Conservation (phyloP, 2,888 invertebrate genomes). For the Chrysolina americana region DNA sequence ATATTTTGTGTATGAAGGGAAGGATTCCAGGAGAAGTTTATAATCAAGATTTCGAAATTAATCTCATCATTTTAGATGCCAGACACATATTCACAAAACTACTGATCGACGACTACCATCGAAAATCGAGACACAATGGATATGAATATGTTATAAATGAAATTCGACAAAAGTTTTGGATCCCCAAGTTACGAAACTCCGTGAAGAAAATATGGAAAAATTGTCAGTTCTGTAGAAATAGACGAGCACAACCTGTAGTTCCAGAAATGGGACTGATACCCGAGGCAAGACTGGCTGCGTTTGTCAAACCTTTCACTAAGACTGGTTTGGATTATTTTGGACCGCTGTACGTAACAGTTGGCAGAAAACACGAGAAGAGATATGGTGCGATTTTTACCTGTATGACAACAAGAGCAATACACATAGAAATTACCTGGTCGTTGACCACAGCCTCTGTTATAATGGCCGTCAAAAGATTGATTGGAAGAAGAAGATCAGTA, state of each 20-base stretch:
- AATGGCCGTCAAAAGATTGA: conserved; percentile 17
- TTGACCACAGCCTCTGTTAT: conserved; percentile 29
- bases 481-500: conserved; percentile 23
- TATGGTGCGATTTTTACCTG: conserved; percentile 26
- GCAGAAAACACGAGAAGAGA: conserved; percentile 18
- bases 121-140: conserved; percentile 16
- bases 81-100: conserved; percentile 22
- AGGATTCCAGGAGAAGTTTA: conserved; percentile 3
- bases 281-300: conserved; percentile 4
- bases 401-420: conserved; percentile 21
- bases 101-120: conserved; percentile 16
- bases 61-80: conserved; percentile 10
- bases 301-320: conserved; percentile 11
- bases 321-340: conserved; percentile 10
- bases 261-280: conserved; percentile 25
- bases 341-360: conserved; percentile 1
- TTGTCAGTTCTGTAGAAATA: conserved; percentile 21
- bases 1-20: conserved; percentile 8
- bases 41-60: not conserved
- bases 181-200: conserved; percentile 5
- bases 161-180: conserved; percentile 24
- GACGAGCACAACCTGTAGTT: not conserved
- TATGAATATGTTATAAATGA: conserved; percentile 21
- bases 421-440: conserved; percentile 21
- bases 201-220: conserved; percentile 27